These are phyloP conservation scores for Poeciliopsis paucimaculata DNA, from an alignment of 2,797 vertebrate species.

Conservation along the genomic window DNA sequence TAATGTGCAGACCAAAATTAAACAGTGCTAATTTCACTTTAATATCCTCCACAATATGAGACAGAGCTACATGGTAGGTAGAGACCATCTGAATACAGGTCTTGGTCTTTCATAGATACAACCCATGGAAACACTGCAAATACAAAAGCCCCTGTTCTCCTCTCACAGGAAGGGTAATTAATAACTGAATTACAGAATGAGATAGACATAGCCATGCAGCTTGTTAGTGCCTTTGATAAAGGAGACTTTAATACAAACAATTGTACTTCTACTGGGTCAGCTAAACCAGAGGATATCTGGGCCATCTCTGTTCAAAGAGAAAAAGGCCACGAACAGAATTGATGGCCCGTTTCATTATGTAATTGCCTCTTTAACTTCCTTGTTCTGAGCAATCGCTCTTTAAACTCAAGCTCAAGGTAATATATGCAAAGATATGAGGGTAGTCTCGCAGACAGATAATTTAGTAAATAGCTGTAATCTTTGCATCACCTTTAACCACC, in stretches of 20 bases:
- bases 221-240: conserved; percentile 72
- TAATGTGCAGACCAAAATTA: conserved; percentile 44
- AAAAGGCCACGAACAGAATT: conserved; percentile 78
- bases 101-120: conserved; percentile 88
- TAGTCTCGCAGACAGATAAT: conserved; percentile 77
- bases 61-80: conserved; percentile 75
- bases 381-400: conserved; percentile 82
- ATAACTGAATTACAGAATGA: conserved; percentile 85
- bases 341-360: conserved; percentile 84
- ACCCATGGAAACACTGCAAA: conserved; percentile 91
- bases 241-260: conserved; percentile 81
- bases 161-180: conserved; percentile 85
- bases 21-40: conserved; percentile 67
- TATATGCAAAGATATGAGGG: conserved; percentile 77
- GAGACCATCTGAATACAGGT: conserved; percentile 84
- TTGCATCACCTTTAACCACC: conserved; percentile 79
- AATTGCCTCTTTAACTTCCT: conserved; percentile 84
- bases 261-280: conserved; percentile 80
- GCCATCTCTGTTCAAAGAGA: conserved; percentile 80
- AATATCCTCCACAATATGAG: conserved; percentile 70
- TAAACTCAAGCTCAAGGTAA: conserved; percentile 81
- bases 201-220: conserved; percentile 70
- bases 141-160: conserved; percentile 79
- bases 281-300: conserved; percentile 74
- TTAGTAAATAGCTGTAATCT: conserved; percentile 82